A percentile compares a stretch with the other conserved stretches of the same genome.
Conservation (phyloP, 2,888 invertebrate genomes). For the Eilema depressum region DNA sequence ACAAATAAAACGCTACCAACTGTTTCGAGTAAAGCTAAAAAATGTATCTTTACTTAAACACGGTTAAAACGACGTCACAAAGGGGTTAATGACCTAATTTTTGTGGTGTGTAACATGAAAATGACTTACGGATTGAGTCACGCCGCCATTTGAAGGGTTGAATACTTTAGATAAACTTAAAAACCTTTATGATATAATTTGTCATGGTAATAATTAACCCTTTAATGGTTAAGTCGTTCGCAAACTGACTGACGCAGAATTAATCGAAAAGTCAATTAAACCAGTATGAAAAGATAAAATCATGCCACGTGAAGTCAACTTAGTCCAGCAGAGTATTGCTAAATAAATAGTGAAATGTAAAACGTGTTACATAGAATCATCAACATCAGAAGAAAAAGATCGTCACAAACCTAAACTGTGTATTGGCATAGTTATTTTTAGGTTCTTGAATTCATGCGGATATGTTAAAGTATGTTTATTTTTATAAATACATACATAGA, state of each 20-base stretch:
- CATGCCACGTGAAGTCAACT: too few relatives aligned
- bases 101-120: slow-evolving; percentile 71
- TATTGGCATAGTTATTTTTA: too few relatives aligned
- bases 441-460: too few relatives aligned
- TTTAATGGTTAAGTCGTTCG: not conserved
- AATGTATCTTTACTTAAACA: slow-evolving; percentile 50
- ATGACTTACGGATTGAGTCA: slow-evolving; percentile 70
- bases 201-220: slow-evolving; percentile 3
- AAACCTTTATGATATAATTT: not conserved
- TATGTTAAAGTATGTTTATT: too few relatives aligned
- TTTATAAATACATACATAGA: too few relatives aligned
- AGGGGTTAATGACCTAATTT: slow-evolving; percentile 64
- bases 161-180: slow-evolving; percentile 15
- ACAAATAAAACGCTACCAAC: slow-evolving; percentile 19
- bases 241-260: not conserved
- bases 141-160: slow-evolving; percentile 30
- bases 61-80: slow-evolving; percentile 44
- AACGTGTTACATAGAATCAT: too few relatives aligned
- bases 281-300: too few relatives aligned
- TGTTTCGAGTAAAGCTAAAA: slow-evolving; percentile 44
- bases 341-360: too few relatives aligned
- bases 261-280: too few relatives aligned
- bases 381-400: too few relatives aligned
- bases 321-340: too few relatives aligned
- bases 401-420: too few relatives aligned